phyloP scores from a whole-genome alignment of 2,797 vertebrate genomes.

The Pseudotriccus pelzelni region DNA sequence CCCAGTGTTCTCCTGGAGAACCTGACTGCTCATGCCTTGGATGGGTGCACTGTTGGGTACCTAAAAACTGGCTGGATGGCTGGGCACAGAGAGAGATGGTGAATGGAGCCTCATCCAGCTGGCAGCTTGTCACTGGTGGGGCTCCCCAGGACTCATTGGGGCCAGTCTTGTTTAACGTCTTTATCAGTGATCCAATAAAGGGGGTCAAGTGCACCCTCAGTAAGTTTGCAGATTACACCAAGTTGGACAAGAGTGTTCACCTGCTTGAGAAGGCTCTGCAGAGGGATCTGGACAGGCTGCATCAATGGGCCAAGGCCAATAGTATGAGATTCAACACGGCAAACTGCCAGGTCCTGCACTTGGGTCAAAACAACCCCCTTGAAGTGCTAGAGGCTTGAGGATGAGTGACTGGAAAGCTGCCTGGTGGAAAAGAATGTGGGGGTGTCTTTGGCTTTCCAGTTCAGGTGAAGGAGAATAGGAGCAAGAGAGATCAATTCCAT shows the following conservation, averaged over 20 bases:
- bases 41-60: accelerated
- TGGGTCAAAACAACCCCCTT: not conserved
- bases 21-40: not conserved
- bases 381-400: not conserved
- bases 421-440: not conserved
- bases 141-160: not conserved
- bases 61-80: not conserved
- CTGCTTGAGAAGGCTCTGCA: not conserved
- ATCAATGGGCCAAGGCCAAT: not conserved
- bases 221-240: not conserved
- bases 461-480: not conserved
- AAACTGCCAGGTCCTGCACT: not conserved
- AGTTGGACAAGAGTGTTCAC: not conserved
- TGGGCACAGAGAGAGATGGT: not conserved
- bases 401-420: not conserved
- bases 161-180: not conserved
- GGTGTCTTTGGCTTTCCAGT: not conserved
- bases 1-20: not conserved
- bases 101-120: not conserved
- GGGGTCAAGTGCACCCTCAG: accelerated
- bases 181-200: not conserved
- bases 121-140: accelerated
- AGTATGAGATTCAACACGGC: not conserved
- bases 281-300: not conserved
- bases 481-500: not conserved